Percentiles rank a stretch among this genome's conserved stretches.
These are phyloP conservation scores for Xenotilapia flavipinnis DNA, from an alignment of 2,113 vertebrate genomes.

Conservation along the genomic window DNA sequence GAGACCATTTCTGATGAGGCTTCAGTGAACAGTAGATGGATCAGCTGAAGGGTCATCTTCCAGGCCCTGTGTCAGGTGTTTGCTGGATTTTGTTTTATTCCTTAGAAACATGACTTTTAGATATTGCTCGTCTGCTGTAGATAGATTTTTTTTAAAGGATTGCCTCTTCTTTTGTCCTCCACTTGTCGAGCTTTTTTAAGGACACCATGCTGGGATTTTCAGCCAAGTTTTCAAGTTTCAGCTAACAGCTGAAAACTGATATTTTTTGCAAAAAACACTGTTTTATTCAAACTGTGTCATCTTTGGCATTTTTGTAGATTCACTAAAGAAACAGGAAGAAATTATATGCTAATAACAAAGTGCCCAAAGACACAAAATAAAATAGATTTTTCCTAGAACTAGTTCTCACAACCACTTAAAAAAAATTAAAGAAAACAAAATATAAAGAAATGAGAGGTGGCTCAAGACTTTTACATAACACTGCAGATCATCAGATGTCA, in stretches of 20 bases:
- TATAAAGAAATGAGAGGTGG: background rate
- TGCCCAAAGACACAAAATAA: background rate
- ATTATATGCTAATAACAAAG: background rate
- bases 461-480: background rate
- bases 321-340: background rate
- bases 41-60: background rate
- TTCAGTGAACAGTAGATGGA: background rate
- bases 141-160: background rate
- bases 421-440: background rate
- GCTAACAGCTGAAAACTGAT: background rate
- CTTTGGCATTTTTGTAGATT: background rate
- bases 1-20: background rate
- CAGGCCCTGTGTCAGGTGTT: background rate
- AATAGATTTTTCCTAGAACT: background rate
- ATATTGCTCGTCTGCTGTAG: background rate
- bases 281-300: background rate
- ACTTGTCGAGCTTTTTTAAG: background rate
- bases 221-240: background rate
- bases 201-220: background rate
- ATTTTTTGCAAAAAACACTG: background rate
- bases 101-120: background rate
- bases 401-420: background rate
- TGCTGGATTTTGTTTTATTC: background rate
- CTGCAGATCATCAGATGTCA: background rate
- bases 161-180: background rate